Percentiles rank a stretch among this genome's conserved stretches.
Evolutionary conservation across 2,113 vertebrate genomes (phyloP).

Genomic region (Pseudorectes ferrugineus): DNA sequence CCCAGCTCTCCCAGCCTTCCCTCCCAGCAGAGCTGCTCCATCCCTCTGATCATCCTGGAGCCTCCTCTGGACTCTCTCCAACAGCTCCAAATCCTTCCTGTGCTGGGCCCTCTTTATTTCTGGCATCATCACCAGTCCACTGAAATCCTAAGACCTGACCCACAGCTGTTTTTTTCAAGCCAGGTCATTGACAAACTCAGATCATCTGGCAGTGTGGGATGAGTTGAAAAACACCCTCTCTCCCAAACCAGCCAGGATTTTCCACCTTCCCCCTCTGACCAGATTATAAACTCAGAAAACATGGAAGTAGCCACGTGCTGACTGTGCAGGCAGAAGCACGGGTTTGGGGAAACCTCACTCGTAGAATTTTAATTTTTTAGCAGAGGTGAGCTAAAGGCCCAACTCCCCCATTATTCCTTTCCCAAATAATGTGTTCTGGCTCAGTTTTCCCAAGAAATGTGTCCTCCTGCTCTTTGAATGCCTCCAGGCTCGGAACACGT

Average conservation of each 20-base stretch:
- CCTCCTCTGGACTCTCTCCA: neutral
- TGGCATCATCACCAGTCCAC: neutral
- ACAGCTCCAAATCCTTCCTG: neutral
- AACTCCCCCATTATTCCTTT: neutral
- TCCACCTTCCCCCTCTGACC: neutral
- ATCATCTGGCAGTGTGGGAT: neutral
- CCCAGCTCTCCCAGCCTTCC: neutral
- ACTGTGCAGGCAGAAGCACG: neutral
- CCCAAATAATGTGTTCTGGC: neutral
- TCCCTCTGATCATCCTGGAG: neutral
- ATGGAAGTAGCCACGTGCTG: accelerated
- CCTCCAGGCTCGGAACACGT: neutral
- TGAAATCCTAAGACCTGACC: neutral
- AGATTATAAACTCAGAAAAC: neutral
- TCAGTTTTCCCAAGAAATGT: neutral
- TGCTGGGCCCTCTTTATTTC: neutral
- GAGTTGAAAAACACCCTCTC: neutral
- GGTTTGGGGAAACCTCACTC: neutral
- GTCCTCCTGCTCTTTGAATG: neutral
- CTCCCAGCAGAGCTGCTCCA: neutral
- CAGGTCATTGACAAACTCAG: neutral
- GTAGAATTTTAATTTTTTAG: neutral
- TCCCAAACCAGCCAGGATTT: neutral
- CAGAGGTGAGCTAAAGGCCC: neutral
- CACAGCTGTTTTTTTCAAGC: neutral